phyloP scores from a whole-genome alignment of 64 coral and sea anemone genomes.

The Pocillopora verrucosa region DNA sequence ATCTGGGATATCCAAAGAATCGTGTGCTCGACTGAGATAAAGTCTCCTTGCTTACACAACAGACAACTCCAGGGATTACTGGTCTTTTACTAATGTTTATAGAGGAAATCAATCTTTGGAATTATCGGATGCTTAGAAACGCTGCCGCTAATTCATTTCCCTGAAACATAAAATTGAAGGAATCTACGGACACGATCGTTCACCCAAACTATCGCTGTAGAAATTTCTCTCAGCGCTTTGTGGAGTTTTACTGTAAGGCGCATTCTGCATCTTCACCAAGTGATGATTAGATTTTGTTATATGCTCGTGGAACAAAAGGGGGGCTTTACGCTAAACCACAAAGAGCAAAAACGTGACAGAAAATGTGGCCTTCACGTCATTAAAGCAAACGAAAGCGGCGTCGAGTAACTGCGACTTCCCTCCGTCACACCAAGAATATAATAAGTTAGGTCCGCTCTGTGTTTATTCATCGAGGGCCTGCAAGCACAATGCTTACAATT shows the following conservation, averaged over 20 bases:
- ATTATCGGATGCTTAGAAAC: background rate
- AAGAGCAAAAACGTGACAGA: constrained; percentile 23
- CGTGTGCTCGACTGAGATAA: constrained; percentile 21
- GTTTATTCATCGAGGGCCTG: constrained; percentile 47
- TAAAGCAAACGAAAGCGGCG: constrained; percentile 1
- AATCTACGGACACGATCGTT: background rate
- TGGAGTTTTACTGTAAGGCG: background rate
- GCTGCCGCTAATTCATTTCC: background rate
- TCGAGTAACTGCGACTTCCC: background rate
- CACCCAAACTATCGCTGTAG: background rate
- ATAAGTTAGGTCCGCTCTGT: background rate
- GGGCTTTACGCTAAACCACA: constrained; percentile 30
- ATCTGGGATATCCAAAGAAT: background rate
- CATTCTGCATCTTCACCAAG: background rate
- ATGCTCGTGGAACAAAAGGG: background rate
- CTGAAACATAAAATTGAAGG: background rate
- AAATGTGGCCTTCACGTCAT: background rate
- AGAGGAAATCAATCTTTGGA: constrained; percentile 15
- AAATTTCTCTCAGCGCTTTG: background rate
- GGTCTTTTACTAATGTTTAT: constrained; percentile 31
- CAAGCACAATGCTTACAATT: constrained; percentile 86
- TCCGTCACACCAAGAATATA: background rate
- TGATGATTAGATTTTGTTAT: constrained; percentile 26
- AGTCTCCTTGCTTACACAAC: constrained; percentile 15
- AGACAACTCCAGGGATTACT: background rate